phyloP scores from a whole-genome alignment of 1,140 invertebrate species.

The Bradysia coprophila region DNA sequence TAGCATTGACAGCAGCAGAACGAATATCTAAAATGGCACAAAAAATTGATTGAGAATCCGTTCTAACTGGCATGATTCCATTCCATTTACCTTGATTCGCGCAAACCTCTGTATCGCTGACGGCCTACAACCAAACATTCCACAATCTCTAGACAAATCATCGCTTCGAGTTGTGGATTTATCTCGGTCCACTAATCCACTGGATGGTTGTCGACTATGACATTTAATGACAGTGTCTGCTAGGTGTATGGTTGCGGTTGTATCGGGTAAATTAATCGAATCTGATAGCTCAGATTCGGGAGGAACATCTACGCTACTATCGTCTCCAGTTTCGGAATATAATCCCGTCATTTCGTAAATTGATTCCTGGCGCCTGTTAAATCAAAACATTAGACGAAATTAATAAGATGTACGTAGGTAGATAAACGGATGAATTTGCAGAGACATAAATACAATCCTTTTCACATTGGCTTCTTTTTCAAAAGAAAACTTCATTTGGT shows the following conservation, averaged over 20 bases:
- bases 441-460: neutral
- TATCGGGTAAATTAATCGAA: constrained; percentile 2
- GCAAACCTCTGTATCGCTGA: constrained; percentile 63
- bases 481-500: neutral
- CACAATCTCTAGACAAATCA: constrained; percentile 47
- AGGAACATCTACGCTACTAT: constrained; percentile 25
- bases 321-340: constrained; percentile 45
- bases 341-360: constrained; percentile 77
- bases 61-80: neutral
- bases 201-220: constrained; percentile 57
- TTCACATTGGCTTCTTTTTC: neutral
- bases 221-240: constrained; percentile 40
- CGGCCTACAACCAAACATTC: constrained; percentile 63
- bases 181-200: constrained; percentile 42
- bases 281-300: neutral
- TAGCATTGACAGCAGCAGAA: constrained; percentile 76
- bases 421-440: neutral
- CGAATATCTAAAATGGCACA: constrained; percentile 64
- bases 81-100: constrained; percentile 48
- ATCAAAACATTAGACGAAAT: neutral
- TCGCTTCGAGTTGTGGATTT: constrained; percentile 10
- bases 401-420: neutral
- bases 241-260: neutral
- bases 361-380: constrained; percentile 49
- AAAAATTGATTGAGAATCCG: constrained; percentile 7